Evolutionary conservation across 2,113 vertebrate species (phyloP).

Genomic region (Salvelinus namaycush): DNA sequence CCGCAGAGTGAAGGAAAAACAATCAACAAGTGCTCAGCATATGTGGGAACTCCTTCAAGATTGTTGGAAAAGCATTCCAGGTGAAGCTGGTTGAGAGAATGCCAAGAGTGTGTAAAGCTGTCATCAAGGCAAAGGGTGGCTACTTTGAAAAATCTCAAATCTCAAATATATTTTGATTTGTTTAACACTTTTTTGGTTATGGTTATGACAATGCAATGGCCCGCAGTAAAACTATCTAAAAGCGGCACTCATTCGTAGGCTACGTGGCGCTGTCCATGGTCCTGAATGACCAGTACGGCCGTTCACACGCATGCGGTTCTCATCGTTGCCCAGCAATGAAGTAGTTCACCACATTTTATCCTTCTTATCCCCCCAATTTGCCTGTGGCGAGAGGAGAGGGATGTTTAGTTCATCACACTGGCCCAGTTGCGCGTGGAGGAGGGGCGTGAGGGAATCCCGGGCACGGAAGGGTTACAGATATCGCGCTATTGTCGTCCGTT

Average conservation of each 20-base stretch:
- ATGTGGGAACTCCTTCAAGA: no score
- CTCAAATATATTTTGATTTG: no score
- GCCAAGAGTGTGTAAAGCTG: no score
- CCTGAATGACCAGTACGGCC: conserved; percentile 30
- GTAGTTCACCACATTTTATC: background rate
- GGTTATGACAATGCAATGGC: background rate
- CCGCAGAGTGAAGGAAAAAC: no score
- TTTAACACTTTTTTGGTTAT: no score
- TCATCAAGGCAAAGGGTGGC: no score
- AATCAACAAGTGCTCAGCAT: no score
- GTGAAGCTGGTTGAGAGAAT: no score
- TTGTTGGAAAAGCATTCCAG: no score
- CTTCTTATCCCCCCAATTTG: background rate
- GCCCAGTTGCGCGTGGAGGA: conserved; percentile 22
- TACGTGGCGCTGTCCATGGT: conserved; percentile 54
- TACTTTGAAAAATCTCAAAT: no score
- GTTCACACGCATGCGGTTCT: background rate
- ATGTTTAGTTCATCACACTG: conserved; percentile 15
- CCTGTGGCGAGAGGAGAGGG: no score
- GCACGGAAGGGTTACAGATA: conserved; percentile 54
- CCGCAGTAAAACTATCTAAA: no score
- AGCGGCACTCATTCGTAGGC: background rate
- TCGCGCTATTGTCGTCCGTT: conserved; percentile 51
- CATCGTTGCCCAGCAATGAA: background rate
- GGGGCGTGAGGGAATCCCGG: conserved; percentile 64